Conservation (phyloP, 2,113 vertebrate genomes). For the Cyphomyrus plagiostoma region DNA sequence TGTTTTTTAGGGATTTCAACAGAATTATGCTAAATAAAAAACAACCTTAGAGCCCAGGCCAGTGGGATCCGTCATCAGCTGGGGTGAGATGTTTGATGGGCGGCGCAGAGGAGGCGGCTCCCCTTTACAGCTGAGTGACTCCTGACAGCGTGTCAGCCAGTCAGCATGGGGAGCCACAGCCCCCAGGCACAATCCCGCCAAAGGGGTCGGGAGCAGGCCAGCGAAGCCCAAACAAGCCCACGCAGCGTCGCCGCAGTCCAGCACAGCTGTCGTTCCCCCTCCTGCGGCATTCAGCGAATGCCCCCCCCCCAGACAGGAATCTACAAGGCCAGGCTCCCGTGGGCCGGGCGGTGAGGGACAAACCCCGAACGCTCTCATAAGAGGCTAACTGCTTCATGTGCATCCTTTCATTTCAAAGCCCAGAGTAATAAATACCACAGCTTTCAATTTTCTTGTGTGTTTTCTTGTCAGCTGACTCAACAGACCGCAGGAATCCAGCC, state of each 20-base stretch:
- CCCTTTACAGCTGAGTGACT: background rate
- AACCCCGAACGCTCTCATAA: background rate
- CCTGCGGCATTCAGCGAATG: background rate
- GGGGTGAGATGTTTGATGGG: background rate
- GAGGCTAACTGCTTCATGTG: background rate
- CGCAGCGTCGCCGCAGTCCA: background rate
- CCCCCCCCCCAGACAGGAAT: background rate
- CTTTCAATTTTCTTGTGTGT: background rate
- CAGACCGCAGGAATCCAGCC: background rate
- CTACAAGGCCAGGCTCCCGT: background rate
- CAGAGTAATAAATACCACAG: background rate
- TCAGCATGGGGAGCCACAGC: background rate
- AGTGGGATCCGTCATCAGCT: background rate
- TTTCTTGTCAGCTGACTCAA: background rate
- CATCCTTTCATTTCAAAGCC: background rate
- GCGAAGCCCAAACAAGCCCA: background rate
- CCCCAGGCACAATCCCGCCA: background rate
- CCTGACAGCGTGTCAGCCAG: background rate
- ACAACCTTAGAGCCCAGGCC: background rate
- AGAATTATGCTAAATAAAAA: background rate
- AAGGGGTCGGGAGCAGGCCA: background rate
- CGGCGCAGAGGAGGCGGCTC: background rate
- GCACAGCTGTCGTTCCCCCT: background rate
- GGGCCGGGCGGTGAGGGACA: background rate
- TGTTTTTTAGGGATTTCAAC: background rate